phyloP scores from a whole-genome alignment of 2,113 vertebrate genomes.

The Herpetotheres cachinnans region DNA sequence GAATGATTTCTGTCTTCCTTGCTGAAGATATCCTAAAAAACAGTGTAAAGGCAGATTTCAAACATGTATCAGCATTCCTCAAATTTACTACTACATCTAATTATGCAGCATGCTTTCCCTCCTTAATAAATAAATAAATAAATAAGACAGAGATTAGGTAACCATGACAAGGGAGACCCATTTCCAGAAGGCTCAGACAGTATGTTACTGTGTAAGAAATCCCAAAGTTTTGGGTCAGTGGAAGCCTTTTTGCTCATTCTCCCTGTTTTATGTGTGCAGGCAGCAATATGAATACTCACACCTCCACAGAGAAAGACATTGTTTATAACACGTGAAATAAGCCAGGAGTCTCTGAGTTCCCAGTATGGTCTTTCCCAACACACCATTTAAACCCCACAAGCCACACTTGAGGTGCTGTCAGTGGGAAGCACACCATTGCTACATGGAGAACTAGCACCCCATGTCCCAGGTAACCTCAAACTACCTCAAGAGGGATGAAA shows the following conservation, averaged over 20 bases:
- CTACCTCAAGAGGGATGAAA: neutral
- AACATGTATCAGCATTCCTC: neutral
- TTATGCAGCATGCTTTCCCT: neutral
- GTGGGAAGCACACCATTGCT: neutral
- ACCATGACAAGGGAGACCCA: neutral
- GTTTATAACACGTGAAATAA: neutral
- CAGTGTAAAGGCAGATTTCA: neutral
- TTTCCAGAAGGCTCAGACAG: neutral
- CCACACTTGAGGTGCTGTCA: neutral
- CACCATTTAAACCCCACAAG: neutral
- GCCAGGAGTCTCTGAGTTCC: neutral
- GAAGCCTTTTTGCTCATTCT: neutral
- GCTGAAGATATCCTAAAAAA: constrained; percentile 67
- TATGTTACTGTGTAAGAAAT: neutral
- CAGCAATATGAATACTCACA: neutral
- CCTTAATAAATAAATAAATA: neutral
- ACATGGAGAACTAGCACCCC: neutral
- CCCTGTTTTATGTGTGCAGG: neutral
- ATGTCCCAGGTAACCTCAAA: neutral
- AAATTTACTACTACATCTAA: neutral
- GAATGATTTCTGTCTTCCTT: constrained; percentile 46
- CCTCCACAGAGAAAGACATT: neutral
- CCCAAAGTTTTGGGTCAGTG: neutral
- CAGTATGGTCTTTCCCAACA: neutral
- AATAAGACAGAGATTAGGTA: neutral